These are phyloP conservation scores for Morinoia aosen DNA, from an alignment of 2,888 invertebrate species.

Conservation along the genomic window DNA sequence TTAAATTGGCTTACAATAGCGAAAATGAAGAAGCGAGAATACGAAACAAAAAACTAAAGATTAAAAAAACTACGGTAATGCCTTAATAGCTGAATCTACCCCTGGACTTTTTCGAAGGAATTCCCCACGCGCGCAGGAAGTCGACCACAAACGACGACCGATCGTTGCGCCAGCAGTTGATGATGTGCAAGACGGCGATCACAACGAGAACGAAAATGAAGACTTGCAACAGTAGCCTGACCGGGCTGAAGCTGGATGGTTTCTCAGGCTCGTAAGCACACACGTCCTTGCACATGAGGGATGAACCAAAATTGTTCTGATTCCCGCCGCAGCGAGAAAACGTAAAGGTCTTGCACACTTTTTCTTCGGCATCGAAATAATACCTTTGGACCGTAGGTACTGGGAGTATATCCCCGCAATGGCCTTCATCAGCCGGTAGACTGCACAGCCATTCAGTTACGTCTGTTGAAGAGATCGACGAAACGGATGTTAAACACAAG, in stretches of 20 bases:
- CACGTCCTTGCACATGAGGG: slow-evolving; percentile 26
- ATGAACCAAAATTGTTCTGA: slow-evolving; percentile 25
- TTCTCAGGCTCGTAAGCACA: slow-evolving; percentile 1
- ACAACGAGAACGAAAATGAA: not conserved
- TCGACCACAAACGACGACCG: not conserved
- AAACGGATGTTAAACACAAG: not conserved
- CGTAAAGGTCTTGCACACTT: not conserved
- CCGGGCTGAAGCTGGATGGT: not conserved
- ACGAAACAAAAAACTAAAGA: not conserved
- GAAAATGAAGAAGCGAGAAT: not conserved
- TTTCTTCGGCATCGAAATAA: not conserved
- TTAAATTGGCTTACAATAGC: not conserved
- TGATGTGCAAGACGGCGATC: not conserved
- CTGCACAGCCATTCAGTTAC: not conserved
- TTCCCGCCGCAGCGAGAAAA: slow-evolving; percentile 33
- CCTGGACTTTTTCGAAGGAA: not conserved
- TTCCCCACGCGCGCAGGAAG: not conserved
- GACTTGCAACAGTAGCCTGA: not conserved
- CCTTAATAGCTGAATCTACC: not conserved
- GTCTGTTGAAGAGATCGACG: not conserved
- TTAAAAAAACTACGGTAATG: not conserved
- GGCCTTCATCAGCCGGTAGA: slow-evolving; percentile 6
- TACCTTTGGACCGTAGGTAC: not conserved
- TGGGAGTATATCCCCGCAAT: not conserved
- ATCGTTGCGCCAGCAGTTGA: not conserved